Evolutionary conservation across 2,888 invertebrate genomes (phyloP), one percentile per base, ranked within the genome.

Genomic region (Lepidocyrtinus sp.): DNA sequence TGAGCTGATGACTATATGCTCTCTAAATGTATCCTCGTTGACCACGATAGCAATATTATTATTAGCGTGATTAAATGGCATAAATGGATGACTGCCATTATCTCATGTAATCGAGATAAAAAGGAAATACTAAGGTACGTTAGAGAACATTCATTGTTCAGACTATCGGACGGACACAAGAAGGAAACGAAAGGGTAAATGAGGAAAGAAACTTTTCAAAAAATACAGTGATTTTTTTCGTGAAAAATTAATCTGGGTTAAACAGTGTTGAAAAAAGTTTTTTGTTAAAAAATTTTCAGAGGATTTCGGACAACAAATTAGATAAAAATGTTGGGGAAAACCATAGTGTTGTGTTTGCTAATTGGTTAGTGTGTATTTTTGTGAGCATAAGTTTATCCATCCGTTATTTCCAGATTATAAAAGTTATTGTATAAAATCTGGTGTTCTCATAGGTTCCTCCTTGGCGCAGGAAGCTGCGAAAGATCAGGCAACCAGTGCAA

Each of bases 31-130:
- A 36, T 36, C 7, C 36, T 36, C 36, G 36, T 36, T 36, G 36
- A 36, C 12, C 12, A 36, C 12, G 36, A 36, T 36, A 12, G 36
- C 36, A 36, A 36, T 36, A 36, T 9, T 36, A 36, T 36, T 36
- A 36, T 36, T 36, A 12, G 36, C 36, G 12, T 9, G 36, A 36
- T 36, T 36, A 36, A 36, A 36, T 36, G 36, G 36, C 36, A 36
- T 36, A 36, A 36, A 36, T 36, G 36, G 36, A 5, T 36, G 12
- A 36, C 36, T 36, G 36, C 36, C 12, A 9, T 36, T 5, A 36
- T 36, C 36, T 36, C 12, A 36, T 36, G 36, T 36, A 70, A 59
- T 70, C 26, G 61, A 36, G 70, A 70, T 70, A 70, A 70, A 70
- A 70, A 36, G 70, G 27, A 69, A 70, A 26, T 70, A 36, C 9